Conservation (phyloP, 2,888 invertebrate species). For the Eustalomyia histrio region DNA sequence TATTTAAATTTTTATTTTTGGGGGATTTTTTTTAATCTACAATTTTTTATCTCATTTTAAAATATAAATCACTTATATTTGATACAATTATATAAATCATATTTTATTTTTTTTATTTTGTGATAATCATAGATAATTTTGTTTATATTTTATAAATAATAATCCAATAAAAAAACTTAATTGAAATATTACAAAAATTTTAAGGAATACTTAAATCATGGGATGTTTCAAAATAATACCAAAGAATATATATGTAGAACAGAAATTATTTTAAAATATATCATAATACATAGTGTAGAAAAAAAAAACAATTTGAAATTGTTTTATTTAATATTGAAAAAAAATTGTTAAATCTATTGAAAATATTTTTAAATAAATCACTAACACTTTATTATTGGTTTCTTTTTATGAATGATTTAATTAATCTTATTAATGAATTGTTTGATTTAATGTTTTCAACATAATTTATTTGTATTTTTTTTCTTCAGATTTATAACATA, state of each 20-base stretch:
- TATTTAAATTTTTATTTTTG: constrained; percentile 47
- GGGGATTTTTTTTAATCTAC: constrained; percentile 45
- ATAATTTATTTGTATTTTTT: background rate
- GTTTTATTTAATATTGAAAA: background rate
- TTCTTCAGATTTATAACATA: background rate
- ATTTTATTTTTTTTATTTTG: constrained; percentile 17
- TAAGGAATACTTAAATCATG: constrained; percentile 18
- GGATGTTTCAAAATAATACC: constrained; percentile 21
- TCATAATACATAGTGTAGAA: too few species aligned
- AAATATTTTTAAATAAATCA: constrained; percentile 7
- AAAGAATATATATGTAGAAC: background rate
- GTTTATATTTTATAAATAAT: background rate
- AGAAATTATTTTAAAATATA: too few species aligned
- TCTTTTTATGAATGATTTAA: background rate
- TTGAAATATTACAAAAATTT: constrained; percentile 1
- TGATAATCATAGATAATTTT: constrained; percentile 2
- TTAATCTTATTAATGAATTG: background rate
- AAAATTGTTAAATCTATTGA: too few species aligned
- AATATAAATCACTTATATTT: constrained; percentile 56
- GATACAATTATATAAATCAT: constrained; percentile 54
- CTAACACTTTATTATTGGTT: constrained; percentile 3
- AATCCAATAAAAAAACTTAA: background rate
- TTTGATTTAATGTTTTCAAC: constrained; percentile 1
- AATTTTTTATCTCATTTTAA: constrained; percentile 7
- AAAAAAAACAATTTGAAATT: too few species aligned